Evolutionary conservation across 2,888 invertebrate genomes (phyloP), one percentile per base, ranked within the genome.

Genomic region (Drepana falcataria): DNA sequence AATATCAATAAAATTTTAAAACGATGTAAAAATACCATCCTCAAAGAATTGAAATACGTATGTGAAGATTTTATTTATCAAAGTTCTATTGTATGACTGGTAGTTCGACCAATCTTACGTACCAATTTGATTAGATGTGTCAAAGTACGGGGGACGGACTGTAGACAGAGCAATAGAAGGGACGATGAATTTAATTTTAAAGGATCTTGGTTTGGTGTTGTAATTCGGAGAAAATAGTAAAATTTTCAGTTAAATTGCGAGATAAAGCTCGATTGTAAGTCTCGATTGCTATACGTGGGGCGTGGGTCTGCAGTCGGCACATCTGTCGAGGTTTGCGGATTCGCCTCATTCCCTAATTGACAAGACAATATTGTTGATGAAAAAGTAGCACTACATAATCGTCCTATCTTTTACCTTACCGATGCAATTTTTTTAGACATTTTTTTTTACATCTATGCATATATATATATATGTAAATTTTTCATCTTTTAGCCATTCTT

Each of bases 51-150:
- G 63, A 37, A 72, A 61, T 68, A 66, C 56, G 70, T 77, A 69
- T 61, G 71, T 73, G 56, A 60, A 59, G 44, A 60, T 54, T 49
- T 57, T 35, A 48, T 53, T 53, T 44, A 48, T 49, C 37, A 54
- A 53, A 56, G 56, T 35, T 53, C 3, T 34, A 41, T 9, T 55
- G 53, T 62, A 55, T 48, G 51, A 49, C 51, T 52, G 34, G 37
- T 53, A 61, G 52, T 54, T 53, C 56, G 56, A 49, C 57, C 58
- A 63, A 68, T 61, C 55, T 69, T 53, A 59, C 57, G 57, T 65
- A 67, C 74, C 72, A 75, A 81, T 21, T 21, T 21, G 21, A 79
- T 78, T 77, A 77, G 67, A 81, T 81, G 80, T 87, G 88, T 88
- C 87, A 87, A 82, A 83, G 79, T 83, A 73, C 76, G 77, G 76